A percentile compares a stretch with the other conserved stretches of the same genome.
Conservation (phyloP, 2,113 vertebrate species). For the Sylvicapra grimmia region DNA sequence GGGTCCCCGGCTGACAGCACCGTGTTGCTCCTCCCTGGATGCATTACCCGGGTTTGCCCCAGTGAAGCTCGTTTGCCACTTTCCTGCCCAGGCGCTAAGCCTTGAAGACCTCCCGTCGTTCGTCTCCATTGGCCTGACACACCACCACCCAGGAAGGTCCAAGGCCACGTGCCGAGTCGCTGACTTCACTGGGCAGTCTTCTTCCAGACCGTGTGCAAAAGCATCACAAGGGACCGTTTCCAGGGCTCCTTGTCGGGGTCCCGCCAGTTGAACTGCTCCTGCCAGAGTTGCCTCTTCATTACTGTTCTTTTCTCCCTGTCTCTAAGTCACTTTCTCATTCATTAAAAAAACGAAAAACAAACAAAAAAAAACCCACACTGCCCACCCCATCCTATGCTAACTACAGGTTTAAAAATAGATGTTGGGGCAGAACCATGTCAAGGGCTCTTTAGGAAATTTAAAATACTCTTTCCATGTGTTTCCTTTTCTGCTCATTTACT, state of each 20-base stretch:
- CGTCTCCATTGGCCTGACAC: not conserved
- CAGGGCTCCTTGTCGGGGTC: fast-evolving
- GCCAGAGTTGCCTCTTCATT: not conserved
- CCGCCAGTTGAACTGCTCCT: not conserved
- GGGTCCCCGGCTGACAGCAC: not conserved
- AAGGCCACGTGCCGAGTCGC: not conserved
- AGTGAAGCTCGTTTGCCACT: not conserved
- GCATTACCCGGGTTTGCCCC: not conserved
- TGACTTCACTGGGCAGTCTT: not conserved
- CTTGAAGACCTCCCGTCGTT: not conserved
- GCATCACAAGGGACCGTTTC: not conserved
- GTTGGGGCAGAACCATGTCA: not conserved
- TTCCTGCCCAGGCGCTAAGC: not conserved
- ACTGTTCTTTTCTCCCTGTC: not conserved
- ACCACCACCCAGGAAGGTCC: not conserved
- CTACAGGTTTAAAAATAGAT: not conserved
- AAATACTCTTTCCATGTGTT: not conserved
- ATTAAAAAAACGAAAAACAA: not conserved
- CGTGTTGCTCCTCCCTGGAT: not conserved
- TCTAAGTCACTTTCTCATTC: not conserved
- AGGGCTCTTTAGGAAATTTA: not conserved
- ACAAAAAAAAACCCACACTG: not conserved
- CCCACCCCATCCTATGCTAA: not conserved
- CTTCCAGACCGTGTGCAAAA: not conserved
- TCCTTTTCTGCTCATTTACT: not conserved